Base-by-base conservation (phyloP, 2,797 vertebrate genomes). In the Nyctalus aviator region DNA sequence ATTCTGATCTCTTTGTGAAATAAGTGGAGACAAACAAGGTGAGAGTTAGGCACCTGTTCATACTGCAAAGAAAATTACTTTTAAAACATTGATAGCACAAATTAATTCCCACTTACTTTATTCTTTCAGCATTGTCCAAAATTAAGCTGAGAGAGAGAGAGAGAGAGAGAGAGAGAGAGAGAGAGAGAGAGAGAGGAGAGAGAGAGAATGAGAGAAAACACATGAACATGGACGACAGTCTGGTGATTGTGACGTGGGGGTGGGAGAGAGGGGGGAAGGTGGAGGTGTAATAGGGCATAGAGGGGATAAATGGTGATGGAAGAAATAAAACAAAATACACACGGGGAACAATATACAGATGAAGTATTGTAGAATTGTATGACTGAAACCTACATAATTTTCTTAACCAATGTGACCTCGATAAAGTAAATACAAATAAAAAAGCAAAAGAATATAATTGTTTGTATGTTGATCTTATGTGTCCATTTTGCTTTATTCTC, bases 1-100 rank as follows among this genome's bases (percentile, higher is more conserved):
- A 76, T 77, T 37, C 37, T 37, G 50, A 57, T 78, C 30, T 93
- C 11, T 30, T 90, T 50, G 44, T 46, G 15, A 95, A 92, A 78
- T 25, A 17, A 81, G 18, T 55, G 8, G 30, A 73, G 55, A 81
- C n/a, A 21, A 76, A 94, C 8, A 66, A 88, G 9, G 20, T 90
- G 6, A 68, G 15, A 78, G 5, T 84, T 92, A 81, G 21, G 13
- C 64, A 78, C 2, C 18, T 73, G 2, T 59, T 93, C 1, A 46
- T 30, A 44, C 6, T n/a, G 17, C 15, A 75, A 50, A 27, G 1
- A 68, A 75, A 88, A 55, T 32, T 62, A 68, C 27, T 89, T 89
- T 77, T 9, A 77, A 94, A 95, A 73, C 9, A 48, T 8, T n/a
- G 8, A 48, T 75, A 14, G 1, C 35, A 83, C 18, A 79, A 77